Evolutionary conservation across 2,797 vertebrate species (phyloP).

Genomic region (Hafferia zeledoni): DNA sequence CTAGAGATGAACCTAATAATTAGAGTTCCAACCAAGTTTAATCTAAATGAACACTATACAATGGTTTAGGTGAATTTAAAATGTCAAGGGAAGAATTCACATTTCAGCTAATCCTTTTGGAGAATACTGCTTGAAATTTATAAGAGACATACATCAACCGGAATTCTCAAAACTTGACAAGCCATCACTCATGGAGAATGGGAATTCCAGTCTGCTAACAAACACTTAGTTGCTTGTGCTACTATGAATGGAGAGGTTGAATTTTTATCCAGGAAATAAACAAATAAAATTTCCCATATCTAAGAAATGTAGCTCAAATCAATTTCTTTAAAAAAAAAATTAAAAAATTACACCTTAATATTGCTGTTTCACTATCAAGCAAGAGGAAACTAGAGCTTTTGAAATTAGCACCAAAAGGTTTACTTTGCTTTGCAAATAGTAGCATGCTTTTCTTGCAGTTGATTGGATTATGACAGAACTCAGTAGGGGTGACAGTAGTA

Average conservation of each 20-base stretch:
- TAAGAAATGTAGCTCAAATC: not conserved
- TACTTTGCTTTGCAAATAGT: not conserved
- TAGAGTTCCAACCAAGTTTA: not conserved
- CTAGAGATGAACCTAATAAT: not conserved
- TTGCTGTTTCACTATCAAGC: not conserved
- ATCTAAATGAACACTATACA: not conserved
- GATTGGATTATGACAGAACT: slow-evolving; percentile 5
- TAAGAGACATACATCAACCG: not conserved
- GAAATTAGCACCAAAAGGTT: not conserved
- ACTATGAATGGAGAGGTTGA: not conserved
- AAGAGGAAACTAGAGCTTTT: not conserved
- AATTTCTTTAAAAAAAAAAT: not conserved
- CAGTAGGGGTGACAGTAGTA: not conserved
- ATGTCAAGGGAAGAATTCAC: not conserved
- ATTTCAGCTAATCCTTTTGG: not conserved
- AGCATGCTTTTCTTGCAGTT: not conserved
- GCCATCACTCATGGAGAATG: not conserved
- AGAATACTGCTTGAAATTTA: not conserved
- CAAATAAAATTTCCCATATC: not conserved
- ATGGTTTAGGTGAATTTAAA: not conserved
- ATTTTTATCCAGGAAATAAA: not conserved
- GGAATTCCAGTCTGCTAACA: not conserved
- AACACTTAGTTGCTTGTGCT: not conserved
- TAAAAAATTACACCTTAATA: not conserved
- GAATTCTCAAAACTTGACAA: not conserved